These are phyloP conservation scores for Barypeithes pellucidus DNA, from an alignment of 2,888 invertebrate species.

Conservation along the genomic window DNA sequence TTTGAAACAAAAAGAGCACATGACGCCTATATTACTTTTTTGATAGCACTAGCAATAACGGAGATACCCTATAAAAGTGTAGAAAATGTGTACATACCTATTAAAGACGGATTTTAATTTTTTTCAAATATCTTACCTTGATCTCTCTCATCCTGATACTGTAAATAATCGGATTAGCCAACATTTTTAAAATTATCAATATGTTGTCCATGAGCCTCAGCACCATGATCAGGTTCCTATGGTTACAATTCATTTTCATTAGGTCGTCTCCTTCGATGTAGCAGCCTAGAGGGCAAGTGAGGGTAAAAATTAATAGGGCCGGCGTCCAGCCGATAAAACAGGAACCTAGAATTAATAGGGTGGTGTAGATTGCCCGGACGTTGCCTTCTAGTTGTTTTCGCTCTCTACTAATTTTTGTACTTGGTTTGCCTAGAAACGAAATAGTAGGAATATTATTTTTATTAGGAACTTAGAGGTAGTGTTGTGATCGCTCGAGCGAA, in stretches of 20 bases:
- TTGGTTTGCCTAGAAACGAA: conserved; percentile 46
- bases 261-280: conserved; percentile 47
- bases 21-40: too few species aligned
- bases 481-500: too few species aligned
- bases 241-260: conserved; percentile 43
- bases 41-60: too few species aligned
- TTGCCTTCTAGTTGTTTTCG: conserved; percentile 70
- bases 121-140: conserved; percentile 68
- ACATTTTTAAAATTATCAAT: conserved; percentile 76
- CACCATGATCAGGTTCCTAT: conserved; percentile 35
- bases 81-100: too few species aligned
- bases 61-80: too few species aligned
- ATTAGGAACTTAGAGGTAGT: too few species aligned
- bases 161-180: conserved; percentile 79
- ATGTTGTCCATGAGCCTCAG: conserved; percentile 68
- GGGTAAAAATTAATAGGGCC: conserved; percentile 73
- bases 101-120: too few species aligned
- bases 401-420: conserved; percentile 60
- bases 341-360: conserved; percentile 76
- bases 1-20: too few species aligned
- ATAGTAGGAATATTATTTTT: too few species aligned
- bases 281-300: conserved; percentile 71
- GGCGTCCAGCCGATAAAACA: conserved; percentile 78
- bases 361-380: conserved; percentile 76
- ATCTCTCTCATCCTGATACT: conserved; percentile 79